These are phyloP conservation scores for Drepanosiphum platanoidis DNA, from an alignment of 2,888 invertebrate species.

Conservation along the genomic window DNA sequence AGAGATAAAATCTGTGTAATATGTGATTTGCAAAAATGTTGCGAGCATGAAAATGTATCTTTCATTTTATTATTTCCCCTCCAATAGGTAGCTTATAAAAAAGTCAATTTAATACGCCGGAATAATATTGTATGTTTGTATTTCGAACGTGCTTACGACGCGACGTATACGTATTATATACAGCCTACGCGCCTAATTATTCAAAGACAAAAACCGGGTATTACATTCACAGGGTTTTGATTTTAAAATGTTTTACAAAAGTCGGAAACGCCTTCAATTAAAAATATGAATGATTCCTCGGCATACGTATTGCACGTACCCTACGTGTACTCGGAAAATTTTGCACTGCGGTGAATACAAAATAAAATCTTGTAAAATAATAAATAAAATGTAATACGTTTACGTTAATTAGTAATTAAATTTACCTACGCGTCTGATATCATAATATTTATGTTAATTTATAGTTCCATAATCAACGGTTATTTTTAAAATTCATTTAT, in stretches of 20 bases:
- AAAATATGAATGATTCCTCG: neutral
- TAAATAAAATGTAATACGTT: no score
- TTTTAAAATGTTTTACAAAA: neutral
- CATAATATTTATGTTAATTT: no score
- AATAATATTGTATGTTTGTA: neutral
- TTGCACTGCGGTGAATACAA: neutral
- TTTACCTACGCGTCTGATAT: neutral
- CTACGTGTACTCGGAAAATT: neutral
- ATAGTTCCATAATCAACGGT: neutral
- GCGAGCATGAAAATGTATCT: neutral
- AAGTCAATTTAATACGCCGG: neutral
- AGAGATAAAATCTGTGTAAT: neutral
- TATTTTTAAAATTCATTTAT: neutral
- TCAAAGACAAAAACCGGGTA: neutral
- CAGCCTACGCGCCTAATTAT: neutral
- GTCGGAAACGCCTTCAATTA: slow-evolving; percentile 16
- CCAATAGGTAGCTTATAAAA: neutral
- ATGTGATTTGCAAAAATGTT: neutral
- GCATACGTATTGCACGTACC: neutral
- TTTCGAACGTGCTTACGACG: neutral
- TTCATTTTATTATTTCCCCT: neutral
- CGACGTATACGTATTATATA: neutral
- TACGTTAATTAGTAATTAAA: neutral
- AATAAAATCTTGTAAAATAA: neutral
- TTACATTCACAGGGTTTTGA: neutral